Conservation (phyloP, 2,113 vertebrate genomes). For the Malaclemys terrapin region DNA sequence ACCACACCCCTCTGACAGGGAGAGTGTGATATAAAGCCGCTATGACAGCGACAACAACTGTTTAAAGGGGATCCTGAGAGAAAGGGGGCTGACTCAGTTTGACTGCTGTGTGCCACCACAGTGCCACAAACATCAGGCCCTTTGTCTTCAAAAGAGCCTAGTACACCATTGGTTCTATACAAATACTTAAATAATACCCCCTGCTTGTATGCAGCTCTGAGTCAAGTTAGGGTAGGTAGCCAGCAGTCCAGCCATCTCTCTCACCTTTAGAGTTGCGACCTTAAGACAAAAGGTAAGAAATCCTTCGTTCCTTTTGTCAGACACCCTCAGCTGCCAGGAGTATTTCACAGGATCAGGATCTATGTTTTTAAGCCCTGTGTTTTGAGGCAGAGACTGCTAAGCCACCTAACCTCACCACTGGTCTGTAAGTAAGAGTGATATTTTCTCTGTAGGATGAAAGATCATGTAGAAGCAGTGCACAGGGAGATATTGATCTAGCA, state of each 20-base stretch:
- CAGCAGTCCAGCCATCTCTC: background rate
- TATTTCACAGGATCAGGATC: background rate
- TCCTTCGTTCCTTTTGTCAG: background rate
- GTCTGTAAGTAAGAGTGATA: background rate
- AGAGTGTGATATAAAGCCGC: background rate
- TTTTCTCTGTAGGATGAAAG: background rate
- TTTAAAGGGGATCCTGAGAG: background rate
- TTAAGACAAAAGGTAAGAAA: background rate
- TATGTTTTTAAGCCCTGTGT: background rate
- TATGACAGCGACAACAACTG: background rate
- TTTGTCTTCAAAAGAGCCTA: background rate
- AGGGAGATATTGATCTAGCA: background rate
- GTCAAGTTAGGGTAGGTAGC: background rate
- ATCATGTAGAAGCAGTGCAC: background rate
- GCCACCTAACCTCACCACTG: background rate
- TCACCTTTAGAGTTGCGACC: background rate
- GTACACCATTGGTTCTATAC: background rate
- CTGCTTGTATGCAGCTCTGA: fast-evolving
- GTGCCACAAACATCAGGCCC: background rate
- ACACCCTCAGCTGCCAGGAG: background rate
- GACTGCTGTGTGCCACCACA: background rate
- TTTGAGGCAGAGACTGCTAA: background rate
- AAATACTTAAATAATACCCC: background rate
- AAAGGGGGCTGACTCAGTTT: background rate
- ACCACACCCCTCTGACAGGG: background rate